These are phyloP conservation scores for Ptilorrhoa leucosticta DNA, from an alignment of 2,113 vertebrate species.

Conservation along the genomic window DNA sequence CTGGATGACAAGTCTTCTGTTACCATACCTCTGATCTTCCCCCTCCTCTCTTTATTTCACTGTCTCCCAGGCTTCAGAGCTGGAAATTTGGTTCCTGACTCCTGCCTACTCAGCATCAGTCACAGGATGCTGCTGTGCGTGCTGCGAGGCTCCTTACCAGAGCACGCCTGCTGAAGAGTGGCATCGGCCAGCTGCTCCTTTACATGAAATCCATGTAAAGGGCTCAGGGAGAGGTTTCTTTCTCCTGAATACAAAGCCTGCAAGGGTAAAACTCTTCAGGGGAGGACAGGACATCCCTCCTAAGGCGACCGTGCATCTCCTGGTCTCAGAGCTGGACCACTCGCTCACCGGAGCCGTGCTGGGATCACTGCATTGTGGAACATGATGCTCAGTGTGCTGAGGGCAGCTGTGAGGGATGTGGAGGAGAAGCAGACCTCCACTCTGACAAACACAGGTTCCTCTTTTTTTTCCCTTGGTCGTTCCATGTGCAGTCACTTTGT, in stretches of 20 bases:
- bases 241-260: neutral
- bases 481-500: neutral
- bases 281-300: neutral
- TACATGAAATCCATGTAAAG: neutral
- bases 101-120: neutral
- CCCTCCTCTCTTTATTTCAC: neutral
- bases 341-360: rapidly evolving
- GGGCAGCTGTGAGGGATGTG: neutral
- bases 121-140: neutral
- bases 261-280: neutral
- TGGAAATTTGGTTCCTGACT: neutral
- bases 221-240: neutral
- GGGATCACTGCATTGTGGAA: rapidly evolving
- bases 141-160: neutral
- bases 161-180: too few species aligned
- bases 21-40: neutral
- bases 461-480: neutral
- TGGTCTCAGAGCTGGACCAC: rapidly evolving
- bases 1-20: neutral
- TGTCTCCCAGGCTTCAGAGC: neutral
- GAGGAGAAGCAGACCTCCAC: neutral
- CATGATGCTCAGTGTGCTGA: rapidly evolving
- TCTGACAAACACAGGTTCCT: neutral
- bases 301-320: rapidly evolving
- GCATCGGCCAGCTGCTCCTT: neutral